phyloP scores from a whole-genome alignment of 2,888 invertebrate species.

The Thelaira solivaga region DNA sequence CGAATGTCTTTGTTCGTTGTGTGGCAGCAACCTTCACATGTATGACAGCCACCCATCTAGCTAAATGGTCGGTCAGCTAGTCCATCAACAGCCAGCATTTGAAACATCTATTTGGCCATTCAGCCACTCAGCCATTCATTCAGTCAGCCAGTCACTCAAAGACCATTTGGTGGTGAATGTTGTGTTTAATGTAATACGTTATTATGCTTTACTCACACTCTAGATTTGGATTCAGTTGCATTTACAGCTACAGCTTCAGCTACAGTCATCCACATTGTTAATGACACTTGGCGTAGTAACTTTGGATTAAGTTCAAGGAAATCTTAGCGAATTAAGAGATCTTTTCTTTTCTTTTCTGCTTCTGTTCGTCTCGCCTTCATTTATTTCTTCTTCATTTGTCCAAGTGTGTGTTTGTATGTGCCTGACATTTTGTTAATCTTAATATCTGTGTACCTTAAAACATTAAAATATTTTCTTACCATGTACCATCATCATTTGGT shows the following conservation, averaged over 20 bases:
- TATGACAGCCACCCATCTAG: constrained; percentile 35
- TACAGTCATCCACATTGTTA: constrained; percentile 35
- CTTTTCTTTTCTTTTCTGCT: constrained; percentile 2
- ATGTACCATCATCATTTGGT: constrained; percentile 40
- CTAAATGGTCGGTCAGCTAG: constrained; percentile 13
- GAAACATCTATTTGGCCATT: no score
- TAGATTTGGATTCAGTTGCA: background rate
- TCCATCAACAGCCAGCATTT: no score
- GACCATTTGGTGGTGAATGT: constrained; percentile 35
- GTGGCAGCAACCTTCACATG: constrained; percentile 25
- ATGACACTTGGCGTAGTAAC: constrained; percentile 54
- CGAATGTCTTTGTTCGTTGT: constrained; percentile 43
- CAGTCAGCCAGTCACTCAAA: constrained; percentile 8
- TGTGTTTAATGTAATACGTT: constrained; percentile 33
- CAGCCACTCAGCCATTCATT: background rate
- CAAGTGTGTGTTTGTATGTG: background rate
- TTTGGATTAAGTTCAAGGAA: constrained; percentile 60
- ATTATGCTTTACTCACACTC: background rate
- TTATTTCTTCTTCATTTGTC: background rate
- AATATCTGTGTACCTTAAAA: constrained; percentile 11
- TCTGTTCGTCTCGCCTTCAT: constrained; percentile 11
- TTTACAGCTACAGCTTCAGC: background rate
- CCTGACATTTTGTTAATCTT: constrained; percentile 50
- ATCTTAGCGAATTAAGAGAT: constrained; percentile 53
- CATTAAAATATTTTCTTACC: constrained; percentile 43